Base-by-base conservation (phyloP, 2,797 vertebrate species). In the Galagoides demidoff region DNA sequence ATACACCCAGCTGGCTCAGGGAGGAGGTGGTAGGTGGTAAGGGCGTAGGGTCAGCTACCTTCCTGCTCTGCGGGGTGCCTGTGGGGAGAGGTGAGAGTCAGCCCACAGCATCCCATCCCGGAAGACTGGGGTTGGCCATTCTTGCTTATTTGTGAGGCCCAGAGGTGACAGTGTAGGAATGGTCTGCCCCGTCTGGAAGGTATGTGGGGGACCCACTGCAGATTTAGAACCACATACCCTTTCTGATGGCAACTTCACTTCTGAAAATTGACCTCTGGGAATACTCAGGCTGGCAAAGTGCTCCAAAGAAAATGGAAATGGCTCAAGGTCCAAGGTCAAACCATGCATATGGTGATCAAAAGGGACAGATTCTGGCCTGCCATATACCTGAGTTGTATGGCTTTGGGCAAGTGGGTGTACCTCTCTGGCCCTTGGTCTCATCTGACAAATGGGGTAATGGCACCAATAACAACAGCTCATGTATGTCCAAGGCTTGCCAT, bases 1-100 rank as follows among this genome's bases (percentile, higher is more conserved):
- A 99, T 0, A 98, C 98, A 81, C 99, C 99, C 98, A 99, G 94
- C 96, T 99, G 98, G 97, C 99, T 98, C 70, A 99, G 99, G 10
- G 99, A 99, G 7, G 99, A 99, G 0, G 64, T 0, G 34, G 87
- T 31, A 0, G 94, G 91, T 0, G 39, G 22, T 17, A 9, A 55
- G 31, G 95, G 25, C 0, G 63, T 31, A 1, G 34, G 0, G 10
- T 34, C 55, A 0, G 74, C 12, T 0, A 0, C 57, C 27, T 55
- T 57, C 23, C 45, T 1, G 10, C 82, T 95, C 59, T 52, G 29
- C 1, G 12, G 4, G 5, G 45, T 2, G 37, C 94, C 98, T 98
- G 95, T 23, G 64, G 93, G 57, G 22, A 31, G 55, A 94, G 43
- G 70, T 39, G 0, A 17, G 13, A 59, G 27, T 14, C 2, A 20